These are phyloP conservation scores for Hydropsyche tenuis DNA, from an alignment of 1,140 invertebrate genomes.

Conservation along the genomic window DNA sequence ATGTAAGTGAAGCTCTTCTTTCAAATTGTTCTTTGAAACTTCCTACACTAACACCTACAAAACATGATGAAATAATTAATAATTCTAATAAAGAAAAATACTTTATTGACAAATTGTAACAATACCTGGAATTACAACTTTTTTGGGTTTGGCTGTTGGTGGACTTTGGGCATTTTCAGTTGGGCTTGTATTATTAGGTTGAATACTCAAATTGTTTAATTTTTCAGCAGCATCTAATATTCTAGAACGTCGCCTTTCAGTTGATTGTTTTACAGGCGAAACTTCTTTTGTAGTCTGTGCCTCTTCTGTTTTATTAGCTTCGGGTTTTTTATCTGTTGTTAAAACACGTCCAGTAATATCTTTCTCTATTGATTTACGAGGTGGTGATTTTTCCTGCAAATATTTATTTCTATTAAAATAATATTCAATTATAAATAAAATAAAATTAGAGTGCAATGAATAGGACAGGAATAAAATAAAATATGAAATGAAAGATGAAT, in stretches of 20 bases:
- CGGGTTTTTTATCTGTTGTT: constrained; percentile 34
- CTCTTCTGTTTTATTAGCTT: constrained; percentile 51
- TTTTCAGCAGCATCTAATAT: constrained; percentile 77
- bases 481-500: no score
- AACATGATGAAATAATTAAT: not conserved
- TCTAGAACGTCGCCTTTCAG: constrained; percentile 67
- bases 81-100: not conserved
- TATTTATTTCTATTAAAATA: no score
- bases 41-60: constrained; percentile 74
- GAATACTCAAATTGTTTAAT: constrained; percentile 67
- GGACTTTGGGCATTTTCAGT: constrained; percentile 51
- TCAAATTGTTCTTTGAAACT: constrained; percentile 86
- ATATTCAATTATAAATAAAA: no score
- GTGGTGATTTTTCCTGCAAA: constrained; percentile 47
- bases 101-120: constrained; percentile 29
- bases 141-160: constrained; percentile 73
- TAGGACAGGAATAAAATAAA: no score
- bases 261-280: constrained; percentile 53
- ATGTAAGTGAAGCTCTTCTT: constrained; percentile 72
- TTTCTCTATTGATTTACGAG: constrained; percentile 46
- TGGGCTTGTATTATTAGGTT: constrained; percentile 43
- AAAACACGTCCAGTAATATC: constrained; percentile 31
- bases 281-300: constrained; percentile 52
- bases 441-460: no score
- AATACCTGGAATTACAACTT: constrained; percentile 74